A percentile compares a stretch with the other conserved stretches of the same genome.
Conservation (phyloP, 2,113 vertebrate genomes). For the Thermophis baileyi region DNA sequence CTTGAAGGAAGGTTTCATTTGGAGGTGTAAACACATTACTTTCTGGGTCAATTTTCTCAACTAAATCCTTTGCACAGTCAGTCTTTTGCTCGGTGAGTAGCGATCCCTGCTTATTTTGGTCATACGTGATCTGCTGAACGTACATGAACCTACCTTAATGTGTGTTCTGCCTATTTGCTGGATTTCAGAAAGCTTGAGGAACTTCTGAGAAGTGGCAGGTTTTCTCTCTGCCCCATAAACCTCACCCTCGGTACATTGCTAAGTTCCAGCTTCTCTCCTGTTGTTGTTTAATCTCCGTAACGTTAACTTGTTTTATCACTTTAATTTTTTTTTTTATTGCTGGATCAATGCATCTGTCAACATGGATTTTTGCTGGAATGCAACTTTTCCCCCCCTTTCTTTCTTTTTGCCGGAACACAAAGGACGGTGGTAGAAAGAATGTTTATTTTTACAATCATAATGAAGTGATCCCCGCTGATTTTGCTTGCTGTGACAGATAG, state of each 20-base stretch:
- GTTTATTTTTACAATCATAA: conserved; percentile 18
- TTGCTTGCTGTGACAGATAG: conserved; percentile 11
- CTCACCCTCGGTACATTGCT: background rate
- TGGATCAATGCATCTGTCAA: background rate
- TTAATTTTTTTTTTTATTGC: background rate
- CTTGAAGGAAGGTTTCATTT: background rate
- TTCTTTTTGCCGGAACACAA: conserved; percentile 4
- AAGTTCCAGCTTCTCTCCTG: background rate
- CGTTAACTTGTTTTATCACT: background rate
- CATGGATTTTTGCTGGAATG: conserved; percentile 13
- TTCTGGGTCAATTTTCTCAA: background rate
- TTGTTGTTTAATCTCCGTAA: background rate
- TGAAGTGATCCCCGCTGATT: conserved; percentile 34
- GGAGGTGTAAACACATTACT: background rate
- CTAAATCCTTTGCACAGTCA: background rate
- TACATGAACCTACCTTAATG: background rate
- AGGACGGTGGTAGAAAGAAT: background rate
- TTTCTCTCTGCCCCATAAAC: background rate
- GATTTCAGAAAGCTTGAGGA: background rate
- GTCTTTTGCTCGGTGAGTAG: background rate
- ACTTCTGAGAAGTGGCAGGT: background rate
- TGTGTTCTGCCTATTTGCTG: background rate
- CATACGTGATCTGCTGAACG: background rate
- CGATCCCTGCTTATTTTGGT: background rate
- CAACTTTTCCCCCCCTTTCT: background rate